phyloP scores from a whole-genome alignment of 2,113 vertebrate genomes.

The Ornithorhynchus anatinus region DNA sequence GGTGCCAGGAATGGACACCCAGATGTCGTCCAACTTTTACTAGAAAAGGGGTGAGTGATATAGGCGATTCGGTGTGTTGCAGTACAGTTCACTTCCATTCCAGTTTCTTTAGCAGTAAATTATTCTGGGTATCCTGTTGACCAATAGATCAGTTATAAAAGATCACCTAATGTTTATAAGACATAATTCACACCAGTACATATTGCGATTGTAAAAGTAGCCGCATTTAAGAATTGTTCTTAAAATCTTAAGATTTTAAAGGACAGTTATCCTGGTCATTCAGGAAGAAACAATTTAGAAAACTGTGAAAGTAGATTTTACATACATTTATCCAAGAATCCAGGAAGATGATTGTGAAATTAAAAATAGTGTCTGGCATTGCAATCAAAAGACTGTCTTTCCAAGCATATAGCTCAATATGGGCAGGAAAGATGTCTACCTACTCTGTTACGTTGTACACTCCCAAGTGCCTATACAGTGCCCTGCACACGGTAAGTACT shows the following conservation, averaged over 20 bases:
- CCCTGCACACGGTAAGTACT: no score
- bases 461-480: no score
- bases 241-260: not conserved
- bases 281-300: not conserved
- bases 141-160: no score
- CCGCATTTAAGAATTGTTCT: not conserved
- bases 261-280: not conserved
- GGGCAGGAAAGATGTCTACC: no score
- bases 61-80: accelerated
- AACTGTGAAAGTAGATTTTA: no score
- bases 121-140: not conserved
- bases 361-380: no score
- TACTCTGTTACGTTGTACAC: no score
- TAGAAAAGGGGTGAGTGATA: conserved; percentile 80
- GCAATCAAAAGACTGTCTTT: no score
- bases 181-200: not conserved
- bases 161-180: no score
- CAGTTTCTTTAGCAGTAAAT: not conserved
- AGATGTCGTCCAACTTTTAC: conserved; percentile 70
- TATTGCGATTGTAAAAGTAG: not conserved
- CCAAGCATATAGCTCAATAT: no score
- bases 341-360: no score
- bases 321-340: no score
- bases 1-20: conserved; percentile 86
- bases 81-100: not conserved